These are phyloP conservation scores for Himantopus leucocephalus DNA, from an alignment of 2,113 vertebrate species.

Conservation along the genomic window DNA sequence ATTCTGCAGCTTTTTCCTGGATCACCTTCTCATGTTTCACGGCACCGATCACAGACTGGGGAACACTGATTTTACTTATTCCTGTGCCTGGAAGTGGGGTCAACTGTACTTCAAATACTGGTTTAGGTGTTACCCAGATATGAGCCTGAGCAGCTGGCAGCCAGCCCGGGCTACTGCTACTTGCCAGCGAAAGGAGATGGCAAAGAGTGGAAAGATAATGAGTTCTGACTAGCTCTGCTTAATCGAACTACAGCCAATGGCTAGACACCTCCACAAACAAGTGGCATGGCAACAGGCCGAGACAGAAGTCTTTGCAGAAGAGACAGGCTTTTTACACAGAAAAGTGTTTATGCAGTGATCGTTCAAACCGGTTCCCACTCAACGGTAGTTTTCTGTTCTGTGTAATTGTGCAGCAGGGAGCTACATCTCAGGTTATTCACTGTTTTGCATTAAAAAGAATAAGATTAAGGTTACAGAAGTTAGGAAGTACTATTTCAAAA, in stretches of 20 bases:
- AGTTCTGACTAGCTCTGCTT: neutral
- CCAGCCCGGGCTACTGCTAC: neutral
- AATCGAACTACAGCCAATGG: rapidly evolving
- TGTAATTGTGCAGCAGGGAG: neutral
- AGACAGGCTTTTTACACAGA: neutral
- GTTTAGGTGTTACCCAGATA: neutral
- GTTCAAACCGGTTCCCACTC: rapidly evolving
- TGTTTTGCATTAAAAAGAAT: neutral
- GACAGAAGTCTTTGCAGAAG: neutral
- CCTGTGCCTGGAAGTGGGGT: neutral
- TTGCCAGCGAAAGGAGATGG: neutral
- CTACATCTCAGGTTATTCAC: neutral
- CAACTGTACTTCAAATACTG: neutral
- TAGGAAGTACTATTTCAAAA: neutral
- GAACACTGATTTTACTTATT: rapidly evolving
- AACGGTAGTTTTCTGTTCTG: rapidly evolving
- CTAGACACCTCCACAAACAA: neutral
- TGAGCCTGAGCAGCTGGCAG: neutral
- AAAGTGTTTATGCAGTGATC: neutral
- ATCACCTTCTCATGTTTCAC: neutral
- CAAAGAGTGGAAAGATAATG: neutral
- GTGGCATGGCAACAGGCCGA: neutral
- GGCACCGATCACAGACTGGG: rapidly evolving
- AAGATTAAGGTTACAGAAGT: neutral
- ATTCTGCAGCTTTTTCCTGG: neutral